A percentile compares a stretch with the other conserved stretches of the same genome.
phyloP scores from a whole-genome alignment of 2,888 invertebrate species.

The Drosophila quasianomalipes region DNA sequence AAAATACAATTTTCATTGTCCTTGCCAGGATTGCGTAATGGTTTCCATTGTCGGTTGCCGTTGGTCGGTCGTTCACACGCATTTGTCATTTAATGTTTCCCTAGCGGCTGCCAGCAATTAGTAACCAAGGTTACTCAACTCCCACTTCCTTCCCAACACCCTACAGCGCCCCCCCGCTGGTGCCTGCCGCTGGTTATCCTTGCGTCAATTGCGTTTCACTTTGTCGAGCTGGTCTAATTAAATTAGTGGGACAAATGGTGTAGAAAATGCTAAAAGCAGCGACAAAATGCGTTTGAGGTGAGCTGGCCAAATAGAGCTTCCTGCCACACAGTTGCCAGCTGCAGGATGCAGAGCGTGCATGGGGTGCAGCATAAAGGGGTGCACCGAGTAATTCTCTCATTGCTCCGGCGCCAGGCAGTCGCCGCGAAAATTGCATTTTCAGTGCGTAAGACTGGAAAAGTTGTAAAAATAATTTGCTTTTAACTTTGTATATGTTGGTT shows the following conservation, averaged over 20 bases:
- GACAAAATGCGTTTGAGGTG: conserved; percentile 27
- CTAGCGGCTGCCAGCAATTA: conserved; percentile 42
- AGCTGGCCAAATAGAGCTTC: background rate
- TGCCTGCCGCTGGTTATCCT: conserved; percentile 43
- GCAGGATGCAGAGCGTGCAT: background rate
- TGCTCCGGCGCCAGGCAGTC: conserved; percentile 59
- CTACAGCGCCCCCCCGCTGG: background rate
- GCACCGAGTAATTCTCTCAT: conserved; percentile 63
- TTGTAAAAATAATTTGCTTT: conserved; percentile 33
- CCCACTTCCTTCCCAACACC: conserved; percentile 9
- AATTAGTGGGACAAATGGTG: conserved; percentile 60
- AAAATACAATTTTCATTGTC: conserved; percentile 36
- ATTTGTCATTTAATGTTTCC: conserved; percentile 41
- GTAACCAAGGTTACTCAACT: conserved; percentile 68
- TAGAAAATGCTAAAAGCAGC: conserved; percentile 47
- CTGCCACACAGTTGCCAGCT: background rate
- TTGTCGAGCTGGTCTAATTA: conserved; percentile 59
- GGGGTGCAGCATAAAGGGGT: conserved; percentile 15
- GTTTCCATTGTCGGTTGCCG: conserved; percentile 17
- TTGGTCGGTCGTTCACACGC: conserved; percentile 53
- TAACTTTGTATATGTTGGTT: conserved; percentile 4
- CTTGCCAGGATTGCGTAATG: conserved; percentile 36
- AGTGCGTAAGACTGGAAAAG: conserved; percentile 44
- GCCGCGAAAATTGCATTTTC: conserved; percentile 65
- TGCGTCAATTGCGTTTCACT: conserved; percentile 62